Base-by-base conservation (phyloP, 2,888 invertebrate species). In the Crepidodera aurea region DNA sequence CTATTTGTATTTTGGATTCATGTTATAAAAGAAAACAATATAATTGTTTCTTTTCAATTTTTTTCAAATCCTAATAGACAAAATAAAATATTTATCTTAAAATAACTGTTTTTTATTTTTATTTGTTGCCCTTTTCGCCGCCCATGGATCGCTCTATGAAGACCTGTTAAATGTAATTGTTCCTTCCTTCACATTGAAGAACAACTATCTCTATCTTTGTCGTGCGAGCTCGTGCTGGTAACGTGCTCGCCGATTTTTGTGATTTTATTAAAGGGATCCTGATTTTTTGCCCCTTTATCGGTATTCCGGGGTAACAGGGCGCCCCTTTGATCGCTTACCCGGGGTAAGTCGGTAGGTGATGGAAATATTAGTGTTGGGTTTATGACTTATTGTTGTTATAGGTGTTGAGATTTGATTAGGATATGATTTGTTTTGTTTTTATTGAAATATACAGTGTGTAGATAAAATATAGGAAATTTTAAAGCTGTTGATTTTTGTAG, bases 141-240 rank as follows among this genome's bases (percentile, higher is more conserved):
- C 39, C 53, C 19, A 48, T 66, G 66, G 59, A 6, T 10, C 10
- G 32, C 46, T 64, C 66, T 66, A 63, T 60, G 66, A 56, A 63
- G 63, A 66, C 66, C 66, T 66, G 66, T 56, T 63, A 66, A 60
- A 60, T 54, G 61, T 51, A 63, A 66, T 63, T 62, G 61, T 54
- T 63, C 63, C 63, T 66, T 66, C 63, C 63, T 66, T 55, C 34
- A 42, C 57, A 63, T 61, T 53, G 40, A 59, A 48, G 55, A 46
- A 60, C 58, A 42, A 51, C 61, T 58, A 56, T 55, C 46, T 59
- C 64, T 55, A 46, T 67, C 67, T 39, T 53, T 60, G 58, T 54
- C 40, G 42, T 55, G 27, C 50, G 57, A 68, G 73, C 77, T 76
- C 77, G 77, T 77, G 77, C 75, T 71, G 60, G 71, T 72, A 73